Conservation (phyloP, 2,797 vertebrate species). For the Chromis chromis region DNA sequence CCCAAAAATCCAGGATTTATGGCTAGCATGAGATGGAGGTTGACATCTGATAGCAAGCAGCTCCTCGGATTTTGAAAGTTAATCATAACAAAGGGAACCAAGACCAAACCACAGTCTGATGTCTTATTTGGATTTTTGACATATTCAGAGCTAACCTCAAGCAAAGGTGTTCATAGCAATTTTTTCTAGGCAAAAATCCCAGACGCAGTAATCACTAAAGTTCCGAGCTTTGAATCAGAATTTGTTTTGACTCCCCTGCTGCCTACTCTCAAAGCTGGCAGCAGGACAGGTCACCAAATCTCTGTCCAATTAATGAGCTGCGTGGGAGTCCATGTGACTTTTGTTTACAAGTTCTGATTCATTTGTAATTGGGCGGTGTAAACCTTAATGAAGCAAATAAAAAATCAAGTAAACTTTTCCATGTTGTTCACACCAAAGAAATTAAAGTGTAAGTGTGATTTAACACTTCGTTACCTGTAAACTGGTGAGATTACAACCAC, state of each 20-base stretch:
- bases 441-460: background rate
- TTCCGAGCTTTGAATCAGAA: constrained; percentile 14
- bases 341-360: constrained; percentile 32
- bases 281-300: constrained; percentile 16
- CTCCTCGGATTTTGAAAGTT: constrained; percentile 4
- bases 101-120: constrained; percentile 25
- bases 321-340: constrained; percentile 6
- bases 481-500: constrained; percentile 8
- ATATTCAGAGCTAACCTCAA: constrained; percentile 13
- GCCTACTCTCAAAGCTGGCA: constrained; percentile 11
- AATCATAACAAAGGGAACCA: constrained; percentile 15
- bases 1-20: constrained; percentile 13
- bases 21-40: constrained; percentile 7
- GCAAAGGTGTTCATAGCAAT: constrained; percentile 10
- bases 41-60: constrained; percentile 5
- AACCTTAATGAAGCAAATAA: constrained; percentile 35
- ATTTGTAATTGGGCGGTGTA: constrained; percentile 34
- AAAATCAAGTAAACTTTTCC: constrained; percentile 28
- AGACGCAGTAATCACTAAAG: background rate
- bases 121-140: constrained; percentile 14
- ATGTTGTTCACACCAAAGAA: constrained; percentile 22
- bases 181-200: constrained; percentile 7
- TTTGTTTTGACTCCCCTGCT: background rate
- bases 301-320: constrained; percentile 28
- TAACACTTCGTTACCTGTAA: background rate